Conservation (phyloP, 2,888 invertebrate genomes). For the Rhabditoides inermis region DNA sequence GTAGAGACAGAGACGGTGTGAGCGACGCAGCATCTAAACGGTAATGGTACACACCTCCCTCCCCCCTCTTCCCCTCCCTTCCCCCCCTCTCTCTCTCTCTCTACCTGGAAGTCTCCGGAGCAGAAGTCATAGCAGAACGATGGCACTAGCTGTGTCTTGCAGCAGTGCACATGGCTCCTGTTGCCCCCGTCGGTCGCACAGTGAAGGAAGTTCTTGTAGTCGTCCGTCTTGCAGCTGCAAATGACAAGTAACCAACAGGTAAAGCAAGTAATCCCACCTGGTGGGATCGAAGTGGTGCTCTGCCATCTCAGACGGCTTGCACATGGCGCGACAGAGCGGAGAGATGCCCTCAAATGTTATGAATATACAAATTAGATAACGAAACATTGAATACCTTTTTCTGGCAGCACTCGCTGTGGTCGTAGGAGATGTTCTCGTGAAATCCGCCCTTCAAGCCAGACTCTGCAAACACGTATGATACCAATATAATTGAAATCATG, state of each 20-base stretch:
- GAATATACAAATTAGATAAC: too few relatives aligned
- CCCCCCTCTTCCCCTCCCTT: background rate
- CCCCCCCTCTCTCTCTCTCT: background rate
- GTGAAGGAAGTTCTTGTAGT: conserved; percentile 47
- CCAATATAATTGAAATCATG: background rate
- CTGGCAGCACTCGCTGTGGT: conserved; percentile 65
- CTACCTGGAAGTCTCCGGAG: conserved; percentile 38
- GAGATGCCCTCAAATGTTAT: too few relatives aligned
- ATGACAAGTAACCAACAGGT: background rate
- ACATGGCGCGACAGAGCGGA: conserved; percentile 71
- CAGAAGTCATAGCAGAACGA: conserved; percentile 52
- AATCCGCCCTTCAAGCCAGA: conserved; percentile 44
- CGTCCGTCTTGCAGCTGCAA: conserved; percentile 41
- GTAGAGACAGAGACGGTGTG: conserved; percentile 50
- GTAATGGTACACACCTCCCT: background rate
- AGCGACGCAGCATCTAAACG: conserved; percentile 38
- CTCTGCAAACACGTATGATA: conserved; percentile 26
- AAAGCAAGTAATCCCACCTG: conserved; percentile 17
- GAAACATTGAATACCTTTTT: too few relatives aligned
- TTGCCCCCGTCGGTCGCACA: conserved; percentile 49
- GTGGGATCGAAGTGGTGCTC: conserved; percentile 49
- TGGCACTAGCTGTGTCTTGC: conserved; percentile 47
- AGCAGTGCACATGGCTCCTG: conserved; percentile 49
- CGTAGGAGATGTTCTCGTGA: conserved; percentile 46
- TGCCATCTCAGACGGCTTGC: conserved; percentile 55